A percentile compares a stretch with the other conserved stretches of the same genome.
These are phyloP conservation scores for silkworm (Bombyx mori) DNA, from an alignment of 1,140 invertebrate genomes.

Conservation along the genomic window ASM3026992v2 NC_085116.1:6790501-6791000, in stretches of 20 bases:
- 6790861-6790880: constrained; percentile 69
- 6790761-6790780: constrained; percentile 76
- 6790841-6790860: constrained; percentile 61
- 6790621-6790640: constrained; percentile 60
- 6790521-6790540: constrained; percentile 73
- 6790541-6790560: constrained; percentile 71
- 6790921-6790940: constrained; percentile 71
- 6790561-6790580: constrained; percentile 72
- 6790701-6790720: constrained; percentile 72
- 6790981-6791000: constrained; percentile 72
- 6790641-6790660: constrained; percentile 49
- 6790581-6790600: constrained; percentile 52
- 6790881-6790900: constrained; percentile 73
- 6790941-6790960: constrained; percentile 77
- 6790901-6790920: constrained; percentile 71
- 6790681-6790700: constrained; percentile 53
- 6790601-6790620: constrained; percentile 40
- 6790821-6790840: constrained; percentile 63
- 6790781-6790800: constrained; percentile 76
- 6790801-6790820: constrained; percentile 73
- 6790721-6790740: constrained; percentile 68
- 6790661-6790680: constrained; percentile 32
- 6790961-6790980: constrained; percentile 71
- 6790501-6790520: constrained; percentile 64
- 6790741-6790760: constrained; percentile 74